phyloP scores from a whole-genome alignment of 2,113 vertebrate genomes.

The Abramis brama region DNA sequence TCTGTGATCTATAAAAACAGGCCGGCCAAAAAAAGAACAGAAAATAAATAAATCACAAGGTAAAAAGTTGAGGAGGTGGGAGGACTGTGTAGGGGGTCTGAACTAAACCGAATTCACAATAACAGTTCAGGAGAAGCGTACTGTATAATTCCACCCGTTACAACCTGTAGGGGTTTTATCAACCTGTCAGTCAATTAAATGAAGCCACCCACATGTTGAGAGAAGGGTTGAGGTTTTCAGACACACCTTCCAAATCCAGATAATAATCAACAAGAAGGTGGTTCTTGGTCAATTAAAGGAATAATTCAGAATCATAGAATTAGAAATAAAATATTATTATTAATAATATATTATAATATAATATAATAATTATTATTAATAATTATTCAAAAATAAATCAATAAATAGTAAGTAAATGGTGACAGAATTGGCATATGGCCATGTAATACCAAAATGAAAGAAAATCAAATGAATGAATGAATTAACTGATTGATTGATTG shows the following conservation, averaged over 20 bases:
- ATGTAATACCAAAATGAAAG: background rate
- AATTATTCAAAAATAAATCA: background rate
- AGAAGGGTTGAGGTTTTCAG: background rate
- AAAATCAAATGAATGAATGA: too few relatives aligned
- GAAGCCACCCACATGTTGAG: background rate
- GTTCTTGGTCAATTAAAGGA: background rate
- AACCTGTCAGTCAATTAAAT: background rate
- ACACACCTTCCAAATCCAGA: background rate
- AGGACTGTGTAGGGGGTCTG: slow-evolving; percentile 18
- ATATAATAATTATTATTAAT: too few relatives aligned
- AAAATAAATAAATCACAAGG: background rate
- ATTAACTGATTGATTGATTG: too few relatives aligned
- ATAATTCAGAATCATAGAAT: background rate
- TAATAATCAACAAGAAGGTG: background rate
- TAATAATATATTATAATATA: too few relatives aligned
- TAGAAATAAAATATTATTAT: background rate
- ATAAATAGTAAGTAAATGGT: background rate
- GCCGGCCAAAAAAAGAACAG: background rate
- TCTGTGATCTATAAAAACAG: background rate
- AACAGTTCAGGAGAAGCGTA: background rate
- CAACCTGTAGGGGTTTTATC: background rate
- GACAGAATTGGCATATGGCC: too few relatives aligned
- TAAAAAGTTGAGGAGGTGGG: background rate
- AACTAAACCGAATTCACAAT: background rate
- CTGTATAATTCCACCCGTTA: background rate